Evolutionary conservation across 2,797 vertebrate species (phyloP), one percentile per base, ranked within the genome.

Genomic region (Gallinago nigripennis): DNA sequence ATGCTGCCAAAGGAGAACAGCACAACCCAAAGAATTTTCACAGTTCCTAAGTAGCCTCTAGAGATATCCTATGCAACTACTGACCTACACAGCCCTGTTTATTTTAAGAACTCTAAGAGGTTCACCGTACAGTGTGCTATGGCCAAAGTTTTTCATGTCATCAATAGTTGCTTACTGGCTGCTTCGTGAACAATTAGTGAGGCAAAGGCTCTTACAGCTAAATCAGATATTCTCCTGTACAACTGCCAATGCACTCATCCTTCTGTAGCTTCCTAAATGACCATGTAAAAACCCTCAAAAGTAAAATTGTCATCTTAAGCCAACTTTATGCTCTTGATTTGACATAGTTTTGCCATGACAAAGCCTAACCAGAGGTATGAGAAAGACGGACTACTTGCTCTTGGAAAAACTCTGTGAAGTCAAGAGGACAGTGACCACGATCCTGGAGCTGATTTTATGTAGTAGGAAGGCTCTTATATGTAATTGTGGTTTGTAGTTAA

Each of bases 221-320:
- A 19, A 15, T 28, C 31, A 77, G 46, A 37, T 27, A n/a, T 3
- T 11, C 15, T 79, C 41, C 8, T 43, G 39, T 28, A 61, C 11
- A 1, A 1, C 6, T 27, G 61, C 58, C 79, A 81, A 45, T 13
- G 7, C 18, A 60, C n/a, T n/a, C 35, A 65, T 50, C n/a, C 72
- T 88, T 54, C 63, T 8, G 41, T 4, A 65, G 75, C 4, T 53
- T 31, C 23, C n/a, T 17, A 72, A 69, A 75, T 9, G 23, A 82
- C 24, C 18, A 13, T 0, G 7, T 16, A 6, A 78, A 89, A 65
- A 28, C 17, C 1, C 1, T 3, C 5, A 1, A 39, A 80, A 33
- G 4, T 54, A 53, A 88, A 84, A 75, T 4, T 6, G 23, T 51
- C 11, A 64, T 41, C n/a, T 80, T 48, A 54, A 77, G 19, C 6